Conservation (phyloP, 2,113 vertebrate genomes). For the Alosa alosa region DNA sequence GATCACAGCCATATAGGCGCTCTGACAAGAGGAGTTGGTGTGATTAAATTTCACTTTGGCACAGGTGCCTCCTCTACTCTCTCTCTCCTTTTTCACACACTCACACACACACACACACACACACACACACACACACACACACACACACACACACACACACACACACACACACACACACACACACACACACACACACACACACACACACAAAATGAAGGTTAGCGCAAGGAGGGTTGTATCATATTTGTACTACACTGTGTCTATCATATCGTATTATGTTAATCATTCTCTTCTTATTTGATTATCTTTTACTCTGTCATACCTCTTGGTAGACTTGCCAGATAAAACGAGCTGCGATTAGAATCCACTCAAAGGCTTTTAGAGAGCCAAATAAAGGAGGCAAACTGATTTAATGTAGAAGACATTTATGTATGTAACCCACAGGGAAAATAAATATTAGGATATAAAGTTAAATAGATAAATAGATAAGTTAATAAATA, state of each 20-base stretch:
- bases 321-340: neutral
- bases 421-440: neutral
- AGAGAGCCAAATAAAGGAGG: neutral
- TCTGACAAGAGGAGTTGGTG: constrained; percentile 32
- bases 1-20: constrained; percentile 17
- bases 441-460: no score
- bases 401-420: neutral
- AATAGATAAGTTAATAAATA: no score
- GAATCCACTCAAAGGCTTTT: neutral
- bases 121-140: no score
- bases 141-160: no score
- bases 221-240: neutral
- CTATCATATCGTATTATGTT: neutral
- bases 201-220: neutral
- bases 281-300: neutral
- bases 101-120: neutral
- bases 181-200: neutral
- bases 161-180: no score
- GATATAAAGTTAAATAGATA: no score
- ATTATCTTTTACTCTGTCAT: neutral
- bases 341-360: neutral
- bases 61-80: neutral
- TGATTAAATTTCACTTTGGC: constrained; percentile 30
- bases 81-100: neutral
- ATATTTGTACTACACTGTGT: neutral